Evolutionary conservation across 2,113 vertebrate genomes (phyloP).

Genomic region (Probosciger aterrimus): DNA sequence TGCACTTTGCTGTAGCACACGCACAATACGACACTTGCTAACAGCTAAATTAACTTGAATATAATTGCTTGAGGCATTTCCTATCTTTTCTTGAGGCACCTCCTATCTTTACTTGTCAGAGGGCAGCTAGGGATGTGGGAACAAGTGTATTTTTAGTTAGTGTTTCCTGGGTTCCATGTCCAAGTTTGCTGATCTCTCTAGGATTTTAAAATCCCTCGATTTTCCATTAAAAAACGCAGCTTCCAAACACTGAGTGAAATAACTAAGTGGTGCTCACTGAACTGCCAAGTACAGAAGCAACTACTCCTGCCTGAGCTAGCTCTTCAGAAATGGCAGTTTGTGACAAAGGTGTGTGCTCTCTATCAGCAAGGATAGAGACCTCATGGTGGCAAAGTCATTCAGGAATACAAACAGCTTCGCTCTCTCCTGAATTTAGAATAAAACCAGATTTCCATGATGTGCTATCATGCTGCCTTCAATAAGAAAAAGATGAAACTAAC

Average conservation of each 20-base stretch:
- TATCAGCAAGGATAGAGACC: not conserved
- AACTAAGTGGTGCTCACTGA: not conserved
- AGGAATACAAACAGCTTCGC: not conserved
- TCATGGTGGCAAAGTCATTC: not conserved
- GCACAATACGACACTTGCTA: not conserved
- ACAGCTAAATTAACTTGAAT: not conserved
- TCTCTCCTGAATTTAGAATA: not conserved
- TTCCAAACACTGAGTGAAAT: not conserved
- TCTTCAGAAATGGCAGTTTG: not conserved
- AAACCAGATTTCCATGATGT: not conserved
- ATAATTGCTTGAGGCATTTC: not conserved
- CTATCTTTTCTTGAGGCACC: not conserved
- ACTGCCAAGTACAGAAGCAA: not conserved
- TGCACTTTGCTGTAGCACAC: not conserved
- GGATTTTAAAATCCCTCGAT: not conserved
- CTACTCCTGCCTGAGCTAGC: not conserved
- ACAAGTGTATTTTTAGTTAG: not conserved
- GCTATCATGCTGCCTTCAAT: not conserved
- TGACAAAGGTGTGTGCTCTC: not conserved
- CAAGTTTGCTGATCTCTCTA: not conserved
- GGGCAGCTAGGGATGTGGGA: not conserved
- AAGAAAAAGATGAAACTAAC: not conserved
- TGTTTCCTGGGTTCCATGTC: not conserved
- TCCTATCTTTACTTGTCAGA: not conserved
- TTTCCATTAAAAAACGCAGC: not conserved